Evolutionary conservation across 1,140 invertebrate species (phyloP), one percentile per base, ranked within the genome.

Genomic region (Megathymus violae): DNA sequence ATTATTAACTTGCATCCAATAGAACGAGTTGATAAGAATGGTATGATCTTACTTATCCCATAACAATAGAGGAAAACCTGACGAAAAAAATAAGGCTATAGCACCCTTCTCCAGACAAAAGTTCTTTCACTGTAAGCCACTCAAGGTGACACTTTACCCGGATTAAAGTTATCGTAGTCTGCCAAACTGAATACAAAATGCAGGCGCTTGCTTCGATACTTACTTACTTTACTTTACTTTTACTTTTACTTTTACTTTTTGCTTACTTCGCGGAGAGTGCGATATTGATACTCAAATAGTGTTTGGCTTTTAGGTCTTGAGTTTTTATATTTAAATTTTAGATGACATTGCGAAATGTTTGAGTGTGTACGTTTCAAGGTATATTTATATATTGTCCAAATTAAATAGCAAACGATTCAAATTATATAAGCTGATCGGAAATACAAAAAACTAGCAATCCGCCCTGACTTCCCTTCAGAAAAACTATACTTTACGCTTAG

Each of bases 101-200:
- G 71, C 76, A 80, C 76, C 75, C 73, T 69, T 70, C 76, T 82
- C 71, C 77, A 79, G 78, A 87, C 82, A 89, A 86, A 84, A 82
- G 85, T 76, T 82, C 79, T 79, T 83, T 87, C 80, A 70, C 64
- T 76, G 75, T 83, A 83, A 90, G 81, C 84, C 78, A 85, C 81
- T 89, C 78, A 82, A 89, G 86, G 84, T 91, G 85, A 91, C 85
- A 89, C 82, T 89, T 88, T 87, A 78, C 76, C 82, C 85, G 80
- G 85, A 90, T 88, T 89, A 89, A 89, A 85, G 82, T 91, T 91
- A 89, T 89, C 85, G 81, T 80, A 78, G 78, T 69, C 76, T 78
- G 77, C 78, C 86, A 84, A 88, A 86, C 86, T 87, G 86, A 89
- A 88, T 91, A 88, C 82, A 82, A 88, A 78, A 88, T 89, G 82